Evolutionary conservation across 1,140 invertebrate genomes (phyloP).

Genomic region (Lepidurus arcticus): DNA sequence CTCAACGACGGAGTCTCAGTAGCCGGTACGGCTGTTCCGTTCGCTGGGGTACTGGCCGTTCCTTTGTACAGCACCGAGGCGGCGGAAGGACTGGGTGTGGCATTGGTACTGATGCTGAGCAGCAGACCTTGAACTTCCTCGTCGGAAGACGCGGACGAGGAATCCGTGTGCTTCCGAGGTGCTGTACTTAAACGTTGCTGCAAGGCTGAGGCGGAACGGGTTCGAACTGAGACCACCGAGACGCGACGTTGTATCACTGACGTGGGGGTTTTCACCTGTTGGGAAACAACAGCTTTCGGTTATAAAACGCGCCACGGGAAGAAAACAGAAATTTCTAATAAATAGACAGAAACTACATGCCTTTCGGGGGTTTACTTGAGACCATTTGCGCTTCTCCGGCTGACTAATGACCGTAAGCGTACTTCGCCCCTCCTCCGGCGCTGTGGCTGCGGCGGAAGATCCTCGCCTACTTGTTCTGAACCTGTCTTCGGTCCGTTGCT

Average conservation of each 20-base stretch:
- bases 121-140: slow-evolving; percentile 62
- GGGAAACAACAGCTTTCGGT: slow-evolving; percentile 34
- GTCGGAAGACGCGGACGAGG: slow-evolving; percentile 50
- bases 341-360: slow-evolving; percentile 31
- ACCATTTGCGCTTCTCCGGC: slow-evolving; percentile 75
- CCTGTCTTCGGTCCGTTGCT: slow-evolving; percentile 50
- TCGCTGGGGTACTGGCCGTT: not conserved
- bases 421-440: not conserved
- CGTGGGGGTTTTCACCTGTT: slow-evolving; percentile 11
- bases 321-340: too few relatives aligned
- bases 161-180: slow-evolving; percentile 44
- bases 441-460: slow-evolving; percentile 41
- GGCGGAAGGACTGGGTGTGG: not conserved
- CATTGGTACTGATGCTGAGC: slow-evolving; percentile 42
- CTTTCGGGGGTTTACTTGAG: slow-evolving; percentile 53
- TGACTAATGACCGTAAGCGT: slow-evolving; percentile 20
- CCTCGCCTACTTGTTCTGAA: slow-evolving; percentile 51
- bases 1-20: not conserved
- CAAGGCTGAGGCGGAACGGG: slow-evolving; percentile 22
- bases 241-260: slow-evolving; percentile 24
- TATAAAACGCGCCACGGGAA: not conserved
- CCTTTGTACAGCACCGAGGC: too few relatives aligned
- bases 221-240: slow-evolving; percentile 26
- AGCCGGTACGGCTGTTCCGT: not conserved
- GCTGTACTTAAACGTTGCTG: slow-evolving; percentile 38